Base-by-base conservation (phyloP, 1,140 invertebrate genomes). In the Sarcophaga peregrina region DNA sequence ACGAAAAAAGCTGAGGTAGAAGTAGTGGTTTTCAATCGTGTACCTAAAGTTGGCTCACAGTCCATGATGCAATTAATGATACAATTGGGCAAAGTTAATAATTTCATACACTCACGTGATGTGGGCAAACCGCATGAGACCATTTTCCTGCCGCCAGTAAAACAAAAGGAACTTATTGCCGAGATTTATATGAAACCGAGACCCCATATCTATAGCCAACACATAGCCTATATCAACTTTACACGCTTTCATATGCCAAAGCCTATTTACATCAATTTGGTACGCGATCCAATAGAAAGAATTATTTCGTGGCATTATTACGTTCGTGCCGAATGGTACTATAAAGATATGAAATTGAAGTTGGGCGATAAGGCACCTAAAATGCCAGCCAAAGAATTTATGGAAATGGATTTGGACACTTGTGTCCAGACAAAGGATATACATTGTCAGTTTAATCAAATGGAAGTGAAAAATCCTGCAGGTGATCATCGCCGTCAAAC, bases 271-370 rank as follows among this genome's bases (percentile, higher is more conserved):
- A 95, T 97, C 80, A 98, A 98, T 91, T 91, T 97, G 85, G 96
- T 97, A 1, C 92, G 96, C 17, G 96, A 98, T 91, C 96, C 96
- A 0, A 94, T 97, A 15, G 96, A 98, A 90, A 92, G 96, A 48
- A 94, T 97, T 4, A 97, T 97, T 86, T 97, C 96, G 3, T 97
- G 96, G 95, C 97, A 97, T 91, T 98, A 97, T 87, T 90, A 90
- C 85, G 94, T 97, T 2, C 91, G 96, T 81, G 96, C 96, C 4
- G 95, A 95, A 3, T 97, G 96, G 96, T 95, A 95, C 90, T 97
- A 96, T 86, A 95, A 96, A 0, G 96, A 97, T 86, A 93, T 96
- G 87, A 96, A 97, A 87, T 93, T 95, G 86, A 96, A 95, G 68
- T 95, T 97, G 90, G 96, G 96, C 0, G 96, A 96, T 87, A 80